Evolutionary conservation across 2,888 invertebrate genomes (phyloP), one percentile per base, ranked within the genome.

Genomic region (Calliphora vomitoria): DNA sequence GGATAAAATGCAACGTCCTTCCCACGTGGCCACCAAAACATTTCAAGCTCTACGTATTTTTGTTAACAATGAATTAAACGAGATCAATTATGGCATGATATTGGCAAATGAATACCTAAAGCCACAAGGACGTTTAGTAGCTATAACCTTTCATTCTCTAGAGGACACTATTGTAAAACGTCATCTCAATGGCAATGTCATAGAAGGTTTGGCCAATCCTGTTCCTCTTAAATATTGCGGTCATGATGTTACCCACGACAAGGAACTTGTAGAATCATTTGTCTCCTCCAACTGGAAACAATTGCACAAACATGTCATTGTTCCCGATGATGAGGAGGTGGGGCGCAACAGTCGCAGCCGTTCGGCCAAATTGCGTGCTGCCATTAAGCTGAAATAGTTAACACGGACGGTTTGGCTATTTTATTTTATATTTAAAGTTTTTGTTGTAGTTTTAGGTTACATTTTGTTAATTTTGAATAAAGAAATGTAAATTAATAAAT

Each of bases 11-110:
- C 96, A 96, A 82, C 94, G 98, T 86, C 95, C 95, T 3, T 94
- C 96, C 3, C 98, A 98, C 91, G 95, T 95, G 85, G 99, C 98
- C 0, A 98, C 98, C 0, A 98, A 98, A 94, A 96, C 98, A 0
- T 99, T 99, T 94, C 95, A 98, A 94, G 99, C 99, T 0, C 93
- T 99, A 87, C 95, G 99, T 86, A 99, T 99, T 91, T 98, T 99
- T 94, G 97, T 99, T 0, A 99, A 99, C 92, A 97, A 99, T 93
- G 99, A 99, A 94, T 94, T 99, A 0, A 99, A 99, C 93, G 98
- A 99, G 94, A 95, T 99, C 1, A 97, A 98, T 94, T 97, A 97
- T 93, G 98, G 96, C 0, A 95, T 99, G 93, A 92, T 97, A 35
- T 91, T 98, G 79, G 97, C 98, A 0, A 95, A 96, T 88, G 95